Evolutionary conservation across 2,888 invertebrate genomes (phyloP), one percentile per base, ranked within the genome.

Genomic region (Emmelina monodactyla): DNA sequence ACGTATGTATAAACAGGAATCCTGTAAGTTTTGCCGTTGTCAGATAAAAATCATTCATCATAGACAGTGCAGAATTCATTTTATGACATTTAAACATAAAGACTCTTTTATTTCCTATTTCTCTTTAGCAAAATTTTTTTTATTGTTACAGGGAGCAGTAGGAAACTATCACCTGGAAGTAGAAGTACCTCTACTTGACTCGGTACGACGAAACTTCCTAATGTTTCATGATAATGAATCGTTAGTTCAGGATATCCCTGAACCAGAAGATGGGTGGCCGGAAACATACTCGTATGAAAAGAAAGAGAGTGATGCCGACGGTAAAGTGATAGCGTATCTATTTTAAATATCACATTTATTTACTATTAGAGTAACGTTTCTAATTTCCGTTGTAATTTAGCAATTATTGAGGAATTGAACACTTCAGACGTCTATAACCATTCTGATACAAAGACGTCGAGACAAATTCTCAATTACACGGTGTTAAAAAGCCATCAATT

Each of bases 131-230:
- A n/a, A n/a, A n/a, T 9, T 9, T 19, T 19, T 19, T 19, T n/a
- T 28, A 4, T 28, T 28, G 28, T 39, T 39, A 2, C 32, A 78
- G 76, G 75, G 75, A 11, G 55, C 58, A 4, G 43, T 53, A 3
- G 68, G 78, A 35, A 61, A 71, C 2, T 81, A 82, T 46, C 76
- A 83, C 41, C 47, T 85, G 5, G 84, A 85, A 50, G 44, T 84
- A 7, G 72, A 76, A 40, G 47, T 85, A 14, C 84, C 85, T 0
- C 46, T 85, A n/a, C 47, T 84, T 13, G 84, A 85, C 49, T 56
- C 69, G 1, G 50, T 47, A 1, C 53, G 80, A 29, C 57, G 79
- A 30, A 53, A 47, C 12, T 78, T 75, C 37, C 50, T 78, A 12
- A 61, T 78, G 63, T 71, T 56, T 40, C 61, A 68, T 5, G 45